These are phyloP conservation scores for Eristalis tenax DNA, from an alignment of 2,888 invertebrate species.

Conservation along the genomic window DNA sequence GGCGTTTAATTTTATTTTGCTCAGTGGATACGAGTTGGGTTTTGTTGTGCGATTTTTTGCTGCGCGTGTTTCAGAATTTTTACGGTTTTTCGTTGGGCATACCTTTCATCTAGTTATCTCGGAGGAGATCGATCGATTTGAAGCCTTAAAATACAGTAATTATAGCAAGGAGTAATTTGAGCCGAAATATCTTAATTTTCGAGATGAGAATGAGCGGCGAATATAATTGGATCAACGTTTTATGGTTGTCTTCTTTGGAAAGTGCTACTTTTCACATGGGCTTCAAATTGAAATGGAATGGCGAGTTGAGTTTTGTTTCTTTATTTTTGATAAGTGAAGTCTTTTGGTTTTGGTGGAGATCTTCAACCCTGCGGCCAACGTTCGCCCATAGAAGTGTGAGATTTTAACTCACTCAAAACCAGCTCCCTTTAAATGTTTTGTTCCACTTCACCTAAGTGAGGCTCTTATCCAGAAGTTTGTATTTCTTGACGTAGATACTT, in stretches of 20 bases:
- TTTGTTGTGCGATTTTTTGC: not conserved
- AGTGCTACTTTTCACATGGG: not conserved
- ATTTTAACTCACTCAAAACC: too few relatives aligned
- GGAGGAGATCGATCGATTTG: constrained; percentile 25
- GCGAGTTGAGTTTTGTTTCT: not conserved
- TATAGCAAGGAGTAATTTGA: constrained; percentile 22
- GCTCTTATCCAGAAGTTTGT: too few relatives aligned
- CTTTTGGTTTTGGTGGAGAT: too few relatives aligned
- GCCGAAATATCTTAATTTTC: not conserved
- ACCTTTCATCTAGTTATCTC: constrained; percentile 50
- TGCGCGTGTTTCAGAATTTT: not conserved
- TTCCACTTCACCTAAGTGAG: too few relatives aligned
- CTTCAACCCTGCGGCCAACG: too few relatives aligned
- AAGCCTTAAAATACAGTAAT: constrained; percentile 19
- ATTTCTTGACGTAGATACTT: too few relatives aligned
- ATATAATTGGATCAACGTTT: not conserved
- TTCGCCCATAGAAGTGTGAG: too few relatives aligned
- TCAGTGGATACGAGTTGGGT: not conserved
- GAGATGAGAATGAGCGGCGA: not conserved
- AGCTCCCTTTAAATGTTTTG: too few relatives aligned
- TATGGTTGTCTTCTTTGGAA: not conserved
- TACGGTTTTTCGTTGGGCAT: constrained; percentile 23
- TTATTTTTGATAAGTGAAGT: too few relatives aligned
- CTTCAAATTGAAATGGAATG: not conserved
- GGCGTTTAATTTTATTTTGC: constrained; percentile 6